These are phyloP conservation scores for Aurelia sp. DNA, from an alignment of 30 jellyfish, hydroid and myxozoan genomes.

Conservation along the genomic window DNA sequence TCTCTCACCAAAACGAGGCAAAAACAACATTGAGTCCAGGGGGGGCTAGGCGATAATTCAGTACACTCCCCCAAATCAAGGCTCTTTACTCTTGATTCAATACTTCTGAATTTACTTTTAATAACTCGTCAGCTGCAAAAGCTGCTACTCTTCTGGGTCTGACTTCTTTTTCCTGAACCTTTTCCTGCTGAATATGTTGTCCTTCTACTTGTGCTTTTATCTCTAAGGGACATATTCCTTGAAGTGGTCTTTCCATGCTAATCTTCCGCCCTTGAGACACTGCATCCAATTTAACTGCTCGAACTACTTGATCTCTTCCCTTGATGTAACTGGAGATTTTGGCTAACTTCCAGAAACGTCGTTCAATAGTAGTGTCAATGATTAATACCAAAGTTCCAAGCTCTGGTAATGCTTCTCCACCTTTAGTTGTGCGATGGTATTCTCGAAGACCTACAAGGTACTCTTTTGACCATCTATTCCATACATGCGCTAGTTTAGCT, in stretches of 20 bases:
- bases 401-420: constrained; percentile 10
- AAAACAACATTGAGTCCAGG: too few relatives aligned
- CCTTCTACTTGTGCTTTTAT: constrained; percentile 4
- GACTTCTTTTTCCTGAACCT: constrained; percentile 13
- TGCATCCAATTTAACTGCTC: constrained; percentile 38
- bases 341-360: constrained; percentile 45
- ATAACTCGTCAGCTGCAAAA: constrained; percentile 20
- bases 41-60: too few relatives aligned
- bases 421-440: constrained; percentile 37
- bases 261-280: constrained; percentile 49
- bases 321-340: constrained; percentile 33
- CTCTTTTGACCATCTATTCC: too few relatives aligned
- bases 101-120: constrained; percentile 1
- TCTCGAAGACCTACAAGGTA: background rate
- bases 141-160: constrained; percentile 41
- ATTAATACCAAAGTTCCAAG: constrained; percentile 39
- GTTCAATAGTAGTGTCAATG: constrained; percentile 37
- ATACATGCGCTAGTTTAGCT: too few relatives aligned
- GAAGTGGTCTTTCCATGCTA: constrained; percentile 18
- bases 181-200: constrained; percentile 7
- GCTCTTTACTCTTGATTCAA: constrained; percentile 8
- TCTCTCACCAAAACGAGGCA: too few relatives aligned
- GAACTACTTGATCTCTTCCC: constrained; percentile 37
- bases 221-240: constrained; percentile 35
- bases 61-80: constrained; percentile 37